Conservation (phyloP, 2,113 vertebrate genomes). For the Chaetura pelagica region DNA sequence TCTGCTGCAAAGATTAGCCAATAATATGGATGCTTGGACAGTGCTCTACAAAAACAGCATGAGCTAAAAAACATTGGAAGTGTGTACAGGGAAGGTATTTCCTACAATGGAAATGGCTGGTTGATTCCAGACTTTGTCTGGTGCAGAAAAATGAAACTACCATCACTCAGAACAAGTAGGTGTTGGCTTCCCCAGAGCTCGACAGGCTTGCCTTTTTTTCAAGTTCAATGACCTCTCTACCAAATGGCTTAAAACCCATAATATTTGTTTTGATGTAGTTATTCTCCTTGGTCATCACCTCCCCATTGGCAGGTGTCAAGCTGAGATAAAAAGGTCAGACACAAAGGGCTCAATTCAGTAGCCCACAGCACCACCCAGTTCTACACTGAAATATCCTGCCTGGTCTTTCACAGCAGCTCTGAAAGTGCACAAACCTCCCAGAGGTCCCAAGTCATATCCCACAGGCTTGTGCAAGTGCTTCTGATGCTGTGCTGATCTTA, state of each 20-base stretch:
- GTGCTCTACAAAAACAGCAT: neutral
- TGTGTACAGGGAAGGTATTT: neutral
- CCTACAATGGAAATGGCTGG: neutral
- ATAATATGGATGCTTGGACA: neutral
- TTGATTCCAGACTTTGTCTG: neutral
- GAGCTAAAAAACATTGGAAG: neutral
- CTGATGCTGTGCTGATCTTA: neutral
- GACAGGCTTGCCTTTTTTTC: neutral
- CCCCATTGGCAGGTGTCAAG: neutral
- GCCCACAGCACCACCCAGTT: neutral
- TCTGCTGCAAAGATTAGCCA: neutral
- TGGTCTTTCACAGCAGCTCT: neutral
- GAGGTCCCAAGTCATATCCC: neutral
- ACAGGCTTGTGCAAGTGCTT: neutral
- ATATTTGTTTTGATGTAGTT: neutral
- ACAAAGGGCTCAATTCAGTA: neutral
- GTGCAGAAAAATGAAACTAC: neutral
- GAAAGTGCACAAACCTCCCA: neutral
- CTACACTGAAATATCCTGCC: neutral
- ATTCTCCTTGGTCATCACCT: neutral
- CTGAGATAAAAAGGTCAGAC: neutral
- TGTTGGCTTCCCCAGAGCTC: neutral
- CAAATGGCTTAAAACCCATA: neutral
- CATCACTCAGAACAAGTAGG: neutral
- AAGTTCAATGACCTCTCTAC: neutral